A percentile compares a stretch with the other conserved stretches of the same genome.
phyloP scores from a whole-genome alignment of 2,113 vertebrate genomes.

The Saguinus midas region DNA sequence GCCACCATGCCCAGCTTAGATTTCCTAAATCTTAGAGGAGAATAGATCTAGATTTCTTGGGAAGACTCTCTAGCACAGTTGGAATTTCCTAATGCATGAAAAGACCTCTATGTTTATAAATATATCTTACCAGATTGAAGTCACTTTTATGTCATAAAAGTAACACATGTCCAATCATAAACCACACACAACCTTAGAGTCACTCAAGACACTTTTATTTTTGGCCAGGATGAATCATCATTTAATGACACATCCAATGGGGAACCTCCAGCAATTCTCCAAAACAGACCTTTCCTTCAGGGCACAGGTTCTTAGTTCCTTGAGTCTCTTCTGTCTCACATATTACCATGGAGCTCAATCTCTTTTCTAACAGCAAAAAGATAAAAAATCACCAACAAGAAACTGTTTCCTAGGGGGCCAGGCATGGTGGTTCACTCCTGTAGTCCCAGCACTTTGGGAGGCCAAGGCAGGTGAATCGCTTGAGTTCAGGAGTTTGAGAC shows the following conservation, averaged over 20 bases:
- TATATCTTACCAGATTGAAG: conserved; percentile 37
- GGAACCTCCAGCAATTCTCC: conserved; percentile 3
- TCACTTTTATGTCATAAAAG: conserved; percentile 65
- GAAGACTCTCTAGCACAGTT: not conserved
- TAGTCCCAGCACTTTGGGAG: no score
- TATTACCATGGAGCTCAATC: not conserved
- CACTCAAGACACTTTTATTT: conserved; percentile 33
- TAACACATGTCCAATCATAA: conserved; percentile 40
- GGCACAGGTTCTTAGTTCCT: not conserved
- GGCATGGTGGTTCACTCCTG: no score
- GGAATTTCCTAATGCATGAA: conserved; percentile 52
- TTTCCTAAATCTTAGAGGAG: not conserved
- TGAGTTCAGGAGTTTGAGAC: no score
- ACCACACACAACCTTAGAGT: conserved; percentile 8
- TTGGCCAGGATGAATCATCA: conserved; percentile 22
- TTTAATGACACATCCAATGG: not conserved
- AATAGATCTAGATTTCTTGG: not conserved
- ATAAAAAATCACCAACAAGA: not conserved
- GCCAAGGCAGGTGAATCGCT: no score
- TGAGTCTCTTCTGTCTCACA: not conserved
- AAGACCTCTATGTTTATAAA: conserved; percentile 18
- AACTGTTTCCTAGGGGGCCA: not conserved
- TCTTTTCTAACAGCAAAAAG: not conserved
- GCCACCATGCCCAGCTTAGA: not conserved
- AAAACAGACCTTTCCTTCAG: not conserved